Conservation (phyloP, 2,888 invertebrate species). For the Ramazzottius varieornatus region DNA sequence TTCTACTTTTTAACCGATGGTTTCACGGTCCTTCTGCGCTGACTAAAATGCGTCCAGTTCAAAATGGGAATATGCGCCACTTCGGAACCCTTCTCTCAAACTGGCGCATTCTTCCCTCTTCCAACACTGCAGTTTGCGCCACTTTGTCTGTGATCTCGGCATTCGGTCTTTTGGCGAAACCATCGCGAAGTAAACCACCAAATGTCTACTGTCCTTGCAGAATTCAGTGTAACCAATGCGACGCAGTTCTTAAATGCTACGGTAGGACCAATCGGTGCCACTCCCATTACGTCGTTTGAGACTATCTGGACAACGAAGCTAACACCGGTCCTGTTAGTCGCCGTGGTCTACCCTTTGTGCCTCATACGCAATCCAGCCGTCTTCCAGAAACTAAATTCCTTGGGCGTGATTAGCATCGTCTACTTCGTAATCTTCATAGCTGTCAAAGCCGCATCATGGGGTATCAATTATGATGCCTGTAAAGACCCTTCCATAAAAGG, state of each 20-base stretch:
- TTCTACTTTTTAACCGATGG: too few species aligned
- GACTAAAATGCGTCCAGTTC: too few species aligned
- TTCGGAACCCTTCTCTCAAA: too few species aligned
- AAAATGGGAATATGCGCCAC: too few species aligned
- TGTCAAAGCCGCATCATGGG: background rate
- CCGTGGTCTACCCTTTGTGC: background rate
- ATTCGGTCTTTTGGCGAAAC: too few species aligned
- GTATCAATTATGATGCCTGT: background rate
- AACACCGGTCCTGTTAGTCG: background rate
- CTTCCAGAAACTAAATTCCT: background rate
- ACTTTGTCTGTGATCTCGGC: too few species aligned
- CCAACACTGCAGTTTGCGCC: too few species aligned
- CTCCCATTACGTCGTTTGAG: background rate
- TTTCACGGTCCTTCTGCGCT: too few species aligned
- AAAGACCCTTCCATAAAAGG: background rate
- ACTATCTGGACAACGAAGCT: background rate
- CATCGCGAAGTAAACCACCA: too few species aligned
- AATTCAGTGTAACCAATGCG: background rate
- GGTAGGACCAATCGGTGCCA: background rate
- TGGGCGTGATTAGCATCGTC: background rate
- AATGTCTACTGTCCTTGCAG: too few species aligned
- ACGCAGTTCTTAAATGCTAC: background rate
- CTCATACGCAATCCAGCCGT: background rate
- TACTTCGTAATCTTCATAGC: background rate
- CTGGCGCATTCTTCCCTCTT: too few species aligned